These are phyloP conservation scores for Ctenomys sociabilis DNA, from an alignment of 2,113 vertebrate genomes.

Conservation along the genomic window DNA sequence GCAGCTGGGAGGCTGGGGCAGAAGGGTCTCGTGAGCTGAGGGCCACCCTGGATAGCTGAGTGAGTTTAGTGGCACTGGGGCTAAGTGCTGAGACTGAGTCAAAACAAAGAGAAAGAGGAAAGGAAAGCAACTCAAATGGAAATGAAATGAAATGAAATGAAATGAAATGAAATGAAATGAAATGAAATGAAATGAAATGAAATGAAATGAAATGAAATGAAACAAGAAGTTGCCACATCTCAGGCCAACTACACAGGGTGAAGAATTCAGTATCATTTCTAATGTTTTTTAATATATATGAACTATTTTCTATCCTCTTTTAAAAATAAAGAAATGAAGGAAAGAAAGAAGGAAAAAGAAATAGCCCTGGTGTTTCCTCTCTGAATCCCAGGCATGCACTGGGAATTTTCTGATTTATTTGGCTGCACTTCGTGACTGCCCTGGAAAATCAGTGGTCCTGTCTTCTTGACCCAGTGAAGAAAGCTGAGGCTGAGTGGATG, in stretches of 20 bases:
- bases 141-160: not conserved
- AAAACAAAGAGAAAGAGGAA: not conserved
- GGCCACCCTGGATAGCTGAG: not conserved
- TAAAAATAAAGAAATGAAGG: no score
- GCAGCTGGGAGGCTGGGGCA: not conserved
- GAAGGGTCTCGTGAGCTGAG: not conserved
- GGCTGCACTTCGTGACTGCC: not conserved
- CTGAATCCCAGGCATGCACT: not conserved
- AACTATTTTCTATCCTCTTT: no score
- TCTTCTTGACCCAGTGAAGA: not conserved
- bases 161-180: not conserved
- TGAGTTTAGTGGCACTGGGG: not conserved
- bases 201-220: fast-evolving
- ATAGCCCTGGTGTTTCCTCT: not conserved
- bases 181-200: not conserved
- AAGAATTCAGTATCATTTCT: not conserved
- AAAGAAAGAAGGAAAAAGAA: no score
- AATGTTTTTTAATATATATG: no score
- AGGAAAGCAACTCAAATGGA: not conserved
- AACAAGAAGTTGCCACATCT: not conserved
- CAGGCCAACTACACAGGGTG: no score
- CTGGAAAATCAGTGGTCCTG: not conserved
- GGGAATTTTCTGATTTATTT: not conserved
- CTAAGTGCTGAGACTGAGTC: not conserved
- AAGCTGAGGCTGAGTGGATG: not conserved